Evolutionary conservation across 2,797 vertebrate genomes (phyloP).

Genomic region (Botia almorhae): DNA sequence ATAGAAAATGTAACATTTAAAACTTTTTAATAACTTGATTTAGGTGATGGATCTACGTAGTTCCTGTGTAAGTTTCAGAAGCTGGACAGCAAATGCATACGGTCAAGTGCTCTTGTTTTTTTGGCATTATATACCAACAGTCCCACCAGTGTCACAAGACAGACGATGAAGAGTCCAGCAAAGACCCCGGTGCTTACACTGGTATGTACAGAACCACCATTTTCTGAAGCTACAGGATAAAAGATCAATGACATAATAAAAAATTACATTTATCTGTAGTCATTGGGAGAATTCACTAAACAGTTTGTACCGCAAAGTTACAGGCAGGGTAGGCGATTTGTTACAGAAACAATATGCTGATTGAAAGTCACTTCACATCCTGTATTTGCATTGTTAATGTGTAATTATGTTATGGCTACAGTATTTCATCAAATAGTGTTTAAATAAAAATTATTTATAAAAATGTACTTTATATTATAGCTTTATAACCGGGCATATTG

Average conservation of each 20-base stretch:
- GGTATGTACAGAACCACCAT: constrained; percentile 9
- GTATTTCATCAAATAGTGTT: no score
- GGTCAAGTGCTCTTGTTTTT: constrained; percentile 58
- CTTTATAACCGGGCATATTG: no score
- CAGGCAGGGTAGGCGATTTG: no score
- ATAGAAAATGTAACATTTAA: no score
- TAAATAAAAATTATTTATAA: no score
- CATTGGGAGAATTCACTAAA: background rate
- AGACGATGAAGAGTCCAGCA: constrained; percentile 53
- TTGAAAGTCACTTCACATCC: no score
- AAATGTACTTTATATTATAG: no score
- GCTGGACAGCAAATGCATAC: constrained; percentile 56
- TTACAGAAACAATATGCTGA: no score
- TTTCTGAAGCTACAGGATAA: background rate
- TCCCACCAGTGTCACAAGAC: constrained; percentile 56
- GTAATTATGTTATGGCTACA: no score
- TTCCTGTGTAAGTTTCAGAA: background rate
- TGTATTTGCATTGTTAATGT: no score
- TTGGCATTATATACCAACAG: constrained; percentile 46
- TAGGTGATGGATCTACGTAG: background rate
- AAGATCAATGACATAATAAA: background rate
- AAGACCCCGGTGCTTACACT: constrained; percentile 58
- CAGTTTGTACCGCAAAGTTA: background rate
- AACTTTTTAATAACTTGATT: no score
- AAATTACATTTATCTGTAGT: background rate